Base-by-base conservation (phyloP, 1,140 invertebrate species). In the Zaprionus lachaisei region DNA sequence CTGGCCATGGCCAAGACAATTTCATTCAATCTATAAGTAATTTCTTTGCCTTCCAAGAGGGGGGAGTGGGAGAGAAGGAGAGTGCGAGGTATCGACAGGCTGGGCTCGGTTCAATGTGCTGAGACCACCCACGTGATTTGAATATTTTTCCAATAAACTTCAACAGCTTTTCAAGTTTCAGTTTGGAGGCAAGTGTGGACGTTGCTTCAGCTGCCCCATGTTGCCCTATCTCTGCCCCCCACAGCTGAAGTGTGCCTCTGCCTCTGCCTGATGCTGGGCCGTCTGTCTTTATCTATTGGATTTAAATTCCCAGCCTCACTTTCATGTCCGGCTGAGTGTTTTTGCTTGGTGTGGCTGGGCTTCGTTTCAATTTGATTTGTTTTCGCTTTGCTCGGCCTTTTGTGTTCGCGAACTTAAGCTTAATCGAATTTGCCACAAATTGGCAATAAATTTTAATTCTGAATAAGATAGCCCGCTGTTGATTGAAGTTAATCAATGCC, bases 91-190 rank as follows among this genome's bases (percentile, higher is more conserved):
- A 47, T 47, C 41, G 41, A 51, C 47, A 51, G 47, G 20, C 17
- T 51, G 47, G 14, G 24, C 28, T 68, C 55, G 61, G 47, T 65
- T 55, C 67, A 74, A 78, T 74, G 80, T 78, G 80, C 73, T 87
- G 77, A 87, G 80, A 87, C 84, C 90, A 81, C 89, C 89, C 89
- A 91, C 81, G 89, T 89, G 89, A 91, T 91, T 91, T 91, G 90
- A 91, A 91, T 91, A 91, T 91, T 90, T 91, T 91, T 89, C 84
- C 89, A 91, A 91, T 90, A 90, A 90, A 90, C 85, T 90, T 90
- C 85, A 90, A 90, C 85, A 90, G 85, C 85, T 90, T 90, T 90
- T 90, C 85, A 66, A 80, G 65, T 75, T 75, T 58, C 81, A 80
- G 81, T 83, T 68, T 72, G 64, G 51, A 34, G 57, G 47, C 41